Evolutionary conservation across 2,888 invertebrate genomes (phyloP).

Genomic region (Epinotia demarniana): DNA sequence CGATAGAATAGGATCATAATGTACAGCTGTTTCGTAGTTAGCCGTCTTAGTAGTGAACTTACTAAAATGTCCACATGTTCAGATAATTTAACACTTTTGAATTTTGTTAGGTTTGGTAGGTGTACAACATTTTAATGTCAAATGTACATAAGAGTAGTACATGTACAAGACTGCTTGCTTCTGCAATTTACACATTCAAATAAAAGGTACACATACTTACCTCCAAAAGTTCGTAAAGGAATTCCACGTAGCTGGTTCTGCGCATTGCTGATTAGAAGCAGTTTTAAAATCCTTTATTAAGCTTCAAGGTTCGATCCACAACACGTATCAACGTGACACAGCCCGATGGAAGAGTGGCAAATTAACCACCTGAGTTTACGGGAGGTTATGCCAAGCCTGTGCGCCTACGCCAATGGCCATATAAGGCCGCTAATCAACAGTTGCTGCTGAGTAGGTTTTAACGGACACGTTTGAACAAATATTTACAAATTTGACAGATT

Average conservation of each 20-base stretch:
- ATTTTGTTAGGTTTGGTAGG: too few species aligned
- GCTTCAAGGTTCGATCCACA: constrained; percentile 44
- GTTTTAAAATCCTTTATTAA: background rate
- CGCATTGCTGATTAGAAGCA: constrained; percentile 27
- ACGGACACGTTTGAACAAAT: constrained; percentile 20
- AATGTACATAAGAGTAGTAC: too few species aligned
- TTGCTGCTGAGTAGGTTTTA: constrained; percentile 43
- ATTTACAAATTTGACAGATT: constrained; percentile 30
- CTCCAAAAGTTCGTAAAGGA: constrained; percentile 75
- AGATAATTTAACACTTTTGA: too few species aligned
- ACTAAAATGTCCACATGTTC: too few species aligned
- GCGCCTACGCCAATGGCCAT: constrained; percentile 70
- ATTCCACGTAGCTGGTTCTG: constrained; percentile 75
- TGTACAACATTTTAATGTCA: too few species aligned
- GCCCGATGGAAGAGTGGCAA: constrained; percentile 65
- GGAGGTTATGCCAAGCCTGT: constrained; percentile 69
- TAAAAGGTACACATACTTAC: constrained; percentile 64
- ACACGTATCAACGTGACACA: constrained; percentile 59
- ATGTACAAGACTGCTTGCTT: background rate
- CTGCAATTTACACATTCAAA: background rate
- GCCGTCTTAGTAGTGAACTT: background rate
- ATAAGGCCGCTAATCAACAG: constrained; percentile 72
- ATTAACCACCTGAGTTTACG: constrained; percentile 64
- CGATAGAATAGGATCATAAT: background rate
- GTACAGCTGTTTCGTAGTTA: too few species aligned